phyloP scores from a whole-genome alignment of 2,888 invertebrate genomes.

The Thelaira solivaga region DNA sequence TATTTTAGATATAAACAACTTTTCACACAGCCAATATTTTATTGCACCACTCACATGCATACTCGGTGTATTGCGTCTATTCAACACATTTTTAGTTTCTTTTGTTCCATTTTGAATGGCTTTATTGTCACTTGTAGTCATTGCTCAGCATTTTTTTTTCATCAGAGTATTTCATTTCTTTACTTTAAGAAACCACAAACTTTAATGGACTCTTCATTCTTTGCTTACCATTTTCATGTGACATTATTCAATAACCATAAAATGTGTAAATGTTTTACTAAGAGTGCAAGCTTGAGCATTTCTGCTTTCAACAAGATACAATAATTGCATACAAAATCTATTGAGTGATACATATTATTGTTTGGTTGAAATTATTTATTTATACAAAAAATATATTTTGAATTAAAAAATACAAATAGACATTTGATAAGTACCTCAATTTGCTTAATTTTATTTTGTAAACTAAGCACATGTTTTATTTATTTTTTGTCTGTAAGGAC shows the following conservation, averaged over 20 bases:
- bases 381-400: no score
- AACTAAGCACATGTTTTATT: no score
- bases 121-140: constrained; percentile 56
- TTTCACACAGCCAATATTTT: not conserved
- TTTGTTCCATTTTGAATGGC: constrained; percentile 38
- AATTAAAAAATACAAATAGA: no score
- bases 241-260: constrained; percentile 1
- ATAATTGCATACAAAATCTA: not conserved
- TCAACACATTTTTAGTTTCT: constrained; percentile 1
- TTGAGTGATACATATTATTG: no score
- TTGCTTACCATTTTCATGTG: not conserved
- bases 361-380: no score
- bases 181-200: constrained; percentile 18
- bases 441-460: no score
- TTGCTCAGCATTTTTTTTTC: constrained; percentile 46
- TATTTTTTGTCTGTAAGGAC: no score
- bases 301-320: not conserved
- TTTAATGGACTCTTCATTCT: constrained; percentile 35
- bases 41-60: not conserved
- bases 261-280: not conserved
- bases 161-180: not conserved
- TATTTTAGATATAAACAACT: not conserved
- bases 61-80: constrained; percentile 2
- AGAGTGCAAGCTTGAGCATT: not conserved
- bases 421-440: no score